Conservation (phyloP, 37 sponge, comb jelly and placozoan genomes). For the Cliona cf. orientalis region DNA sequence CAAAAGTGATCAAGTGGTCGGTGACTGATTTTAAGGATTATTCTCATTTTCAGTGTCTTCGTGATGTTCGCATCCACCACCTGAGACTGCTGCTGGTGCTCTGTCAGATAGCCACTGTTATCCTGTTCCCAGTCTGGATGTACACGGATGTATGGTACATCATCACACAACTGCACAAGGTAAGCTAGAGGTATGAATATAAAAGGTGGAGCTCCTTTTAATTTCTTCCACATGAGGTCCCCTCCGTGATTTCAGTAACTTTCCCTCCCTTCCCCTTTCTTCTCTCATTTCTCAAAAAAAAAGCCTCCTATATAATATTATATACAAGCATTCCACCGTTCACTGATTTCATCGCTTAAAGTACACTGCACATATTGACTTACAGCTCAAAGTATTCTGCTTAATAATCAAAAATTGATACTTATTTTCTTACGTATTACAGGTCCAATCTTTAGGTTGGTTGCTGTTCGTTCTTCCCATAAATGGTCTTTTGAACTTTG, state of each 20-base stretch:
- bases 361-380: too few species aligned
- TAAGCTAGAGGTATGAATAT: not conserved
- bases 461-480: conserved; percentile 42
- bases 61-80: conserved; percentile 71
- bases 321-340: too few species aligned
- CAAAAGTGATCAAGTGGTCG: too few species aligned
- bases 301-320: too few species aligned
- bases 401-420: not conserved
- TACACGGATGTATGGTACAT: conserved; percentile 70
- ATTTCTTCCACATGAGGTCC: too few species aligned
- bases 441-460: conserved; percentile 64
- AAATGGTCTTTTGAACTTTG: conserved; percentile 60
- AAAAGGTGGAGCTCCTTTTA: not conserved
- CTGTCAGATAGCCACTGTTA: conserved; percentile 43
- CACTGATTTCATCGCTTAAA: too few species aligned
- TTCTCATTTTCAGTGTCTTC: too few species aligned
- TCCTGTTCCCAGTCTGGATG: conserved; percentile 78
- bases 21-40: too few species aligned
- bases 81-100: conserved; percentile 58
- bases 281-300: too few species aligned
- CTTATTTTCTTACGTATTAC: conserved; percentile 8
- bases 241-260: too few species aligned
- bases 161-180: conserved; percentile 57
- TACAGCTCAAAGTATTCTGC: not conserved
- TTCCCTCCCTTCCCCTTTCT: not conserved